A percentile compares a stretch with the other conserved stretches of the same genome.
Conservation (phyloP, 2,888 invertebrate species). For the Eudasyphora cyanicolor region DNA sequence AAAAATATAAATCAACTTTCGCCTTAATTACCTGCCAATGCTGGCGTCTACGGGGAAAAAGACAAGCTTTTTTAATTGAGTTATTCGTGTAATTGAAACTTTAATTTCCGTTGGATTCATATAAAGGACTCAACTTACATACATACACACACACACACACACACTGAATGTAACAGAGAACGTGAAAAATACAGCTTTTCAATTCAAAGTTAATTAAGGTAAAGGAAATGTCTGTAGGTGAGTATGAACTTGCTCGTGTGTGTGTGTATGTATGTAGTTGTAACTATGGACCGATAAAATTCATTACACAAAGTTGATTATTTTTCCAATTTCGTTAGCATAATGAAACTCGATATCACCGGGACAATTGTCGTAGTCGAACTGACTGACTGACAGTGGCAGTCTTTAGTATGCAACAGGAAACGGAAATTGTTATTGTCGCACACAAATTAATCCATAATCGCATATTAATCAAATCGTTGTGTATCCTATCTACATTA, state of each 20-base stretch:
- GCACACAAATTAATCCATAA: too few species aligned
- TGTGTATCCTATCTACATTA: too few species aligned
- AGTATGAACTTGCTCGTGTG: neutral
- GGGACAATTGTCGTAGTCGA: too few species aligned
- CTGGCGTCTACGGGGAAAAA: neutral
- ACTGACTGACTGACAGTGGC: too few species aligned
- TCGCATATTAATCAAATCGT: neutral
- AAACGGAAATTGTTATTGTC: neutral
- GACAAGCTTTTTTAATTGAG: constrained; percentile 36
- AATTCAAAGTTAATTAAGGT: constrained; percentile 16
- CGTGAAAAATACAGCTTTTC: neutral
- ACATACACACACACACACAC: neutral
- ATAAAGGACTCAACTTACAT: too few species aligned
- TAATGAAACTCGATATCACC: neutral
- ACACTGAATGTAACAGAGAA: neutral
- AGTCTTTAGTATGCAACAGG: neutral
- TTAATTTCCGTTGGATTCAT: constrained; percentile 59
- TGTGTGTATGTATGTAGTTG: neutral
- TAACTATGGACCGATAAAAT: neutral
- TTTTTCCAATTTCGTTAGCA: neutral
- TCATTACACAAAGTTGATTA: neutral
- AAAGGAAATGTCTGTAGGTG: neutral
- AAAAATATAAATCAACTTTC: too few species aligned
- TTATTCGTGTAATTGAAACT: constrained; percentile 58
- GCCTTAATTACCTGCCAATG: constrained; percentile 14